phyloP scores from a whole-genome alignment of 2,113 vertebrate genomes.

The Willisornis vidua region DNA sequence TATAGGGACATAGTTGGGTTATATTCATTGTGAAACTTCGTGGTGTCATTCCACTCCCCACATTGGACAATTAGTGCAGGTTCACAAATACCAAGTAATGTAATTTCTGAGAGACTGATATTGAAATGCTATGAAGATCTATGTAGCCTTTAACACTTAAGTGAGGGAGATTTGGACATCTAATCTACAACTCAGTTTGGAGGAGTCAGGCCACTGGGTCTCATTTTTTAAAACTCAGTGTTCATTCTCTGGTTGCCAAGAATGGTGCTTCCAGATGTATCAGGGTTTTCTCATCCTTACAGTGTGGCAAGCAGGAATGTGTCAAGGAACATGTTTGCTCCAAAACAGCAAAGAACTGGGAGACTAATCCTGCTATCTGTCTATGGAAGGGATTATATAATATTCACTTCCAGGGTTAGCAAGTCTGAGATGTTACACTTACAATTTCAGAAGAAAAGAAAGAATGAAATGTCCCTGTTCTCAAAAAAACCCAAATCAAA shows the following conservation, averaged over 20 bases:
- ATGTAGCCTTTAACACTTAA: neutral
- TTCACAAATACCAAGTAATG: neutral
- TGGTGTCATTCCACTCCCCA: neutral
- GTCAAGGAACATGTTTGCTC: neutral
- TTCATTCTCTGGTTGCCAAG: neutral
- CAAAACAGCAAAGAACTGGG: neutral
- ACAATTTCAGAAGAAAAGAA: neutral
- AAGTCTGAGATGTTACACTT: neutral
- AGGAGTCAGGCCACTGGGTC: neutral
- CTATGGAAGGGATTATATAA: neutral
- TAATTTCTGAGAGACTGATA: neutral
- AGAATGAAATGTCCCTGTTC: neutral
- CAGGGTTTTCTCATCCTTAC: neutral
- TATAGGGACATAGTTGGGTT: neutral
- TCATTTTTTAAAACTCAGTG: neutral
- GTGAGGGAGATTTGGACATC: neutral
- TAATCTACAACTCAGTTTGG: neutral
- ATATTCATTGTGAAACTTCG: neutral
- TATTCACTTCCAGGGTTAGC: neutral
- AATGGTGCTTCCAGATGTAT: neutral
- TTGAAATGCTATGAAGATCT: neutral
- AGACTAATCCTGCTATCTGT: neutral
- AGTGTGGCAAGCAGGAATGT: neutral
- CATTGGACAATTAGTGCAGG: neutral
- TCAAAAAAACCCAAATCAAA: neutral